A percentile compares a stretch with the other conserved stretches of the same genome.
Evolutionary conservation across 1,140 invertebrate genomes (phyloP).

Genomic region (Probaryconus sp.): DNA sequence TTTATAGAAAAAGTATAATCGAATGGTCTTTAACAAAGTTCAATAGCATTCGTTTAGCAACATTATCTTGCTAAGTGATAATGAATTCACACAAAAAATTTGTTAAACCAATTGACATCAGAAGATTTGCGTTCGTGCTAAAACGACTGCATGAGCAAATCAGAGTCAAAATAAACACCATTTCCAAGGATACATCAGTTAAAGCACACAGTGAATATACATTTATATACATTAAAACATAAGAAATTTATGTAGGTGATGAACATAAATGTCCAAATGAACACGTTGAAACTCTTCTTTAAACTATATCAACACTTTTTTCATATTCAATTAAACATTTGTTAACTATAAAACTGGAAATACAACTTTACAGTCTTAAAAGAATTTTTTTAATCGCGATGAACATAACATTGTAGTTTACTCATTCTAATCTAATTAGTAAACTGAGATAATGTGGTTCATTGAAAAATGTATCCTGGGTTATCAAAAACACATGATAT

Average conservation of each 20-base stretch:
- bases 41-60: background rate
- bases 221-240: constrained; percentile 5
- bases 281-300: too few species aligned
- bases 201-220: constrained; percentile 14
- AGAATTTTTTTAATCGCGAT: too few species aligned
- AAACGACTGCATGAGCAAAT: too few species aligned
- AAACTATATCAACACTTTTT: too few species aligned
- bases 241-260: background rate
- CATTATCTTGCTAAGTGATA: background rate
- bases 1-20: background rate
- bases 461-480: too few species aligned
- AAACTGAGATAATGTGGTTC: too few species aligned
- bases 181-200: constrained; percentile 26
- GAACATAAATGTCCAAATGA: background rate
- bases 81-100: constrained; percentile 24
- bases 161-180: constrained; percentile 36
- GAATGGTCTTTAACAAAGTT: background rate
- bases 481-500: background rate
- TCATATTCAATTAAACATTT: too few species aligned
- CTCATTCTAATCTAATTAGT: too few species aligned
- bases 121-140: too few species aligned
- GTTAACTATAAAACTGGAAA: too few species aligned
- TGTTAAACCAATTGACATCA: constrained; percentile 19
- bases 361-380: too few species aligned
- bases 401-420: too few species aligned